These are phyloP conservation scores for Drosophila bocki DNA, from an alignment of 1,140 invertebrate genomes.

Conservation along the genomic window DNA sequence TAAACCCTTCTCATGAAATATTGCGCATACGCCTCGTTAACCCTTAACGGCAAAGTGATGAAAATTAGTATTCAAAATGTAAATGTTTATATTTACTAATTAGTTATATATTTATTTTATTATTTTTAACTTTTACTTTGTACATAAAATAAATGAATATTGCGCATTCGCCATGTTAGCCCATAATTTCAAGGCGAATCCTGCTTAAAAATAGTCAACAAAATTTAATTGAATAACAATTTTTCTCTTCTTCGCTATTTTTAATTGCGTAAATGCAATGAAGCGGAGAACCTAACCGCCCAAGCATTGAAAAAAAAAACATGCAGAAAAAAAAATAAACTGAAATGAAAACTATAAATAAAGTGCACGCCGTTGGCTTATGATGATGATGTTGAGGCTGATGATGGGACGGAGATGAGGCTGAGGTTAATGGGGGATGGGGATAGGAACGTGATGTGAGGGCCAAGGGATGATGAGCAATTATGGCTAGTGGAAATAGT, in stretches of 20 bases:
- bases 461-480: conserved; percentile 58
- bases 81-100: no score
- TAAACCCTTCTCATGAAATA: neutral
- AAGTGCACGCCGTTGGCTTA: conserved; percentile 49
- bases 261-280: conserved; percentile 72
- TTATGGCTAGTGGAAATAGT: conserved; percentile 65
- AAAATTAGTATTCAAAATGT: neutral
- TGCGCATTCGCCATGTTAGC: conserved; percentile 28
- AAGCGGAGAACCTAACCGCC: conserved; percentile 54
- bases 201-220: conserved; percentile 46
- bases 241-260: conserved; percentile 51
- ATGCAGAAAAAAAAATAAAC: conserved; percentile 19
- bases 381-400: conserved; percentile 30
- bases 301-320: conserved; percentile 44
- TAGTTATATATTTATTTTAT: neutral
- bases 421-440: no score
- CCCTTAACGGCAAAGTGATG: neutral
- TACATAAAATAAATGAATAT: neutral
- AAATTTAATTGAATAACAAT: conserved; percentile 62
- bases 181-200: conserved; percentile 55
- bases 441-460: conserved; percentile 2
- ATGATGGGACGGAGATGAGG: conserved; percentile 44
- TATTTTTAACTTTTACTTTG: neutral
- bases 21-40: neutral
- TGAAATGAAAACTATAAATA: conserved; percentile 60